Evolutionary conservation across 2,113 vertebrate genomes (phyloP).

Genomic region (Sphaerodactylus townsendi): DNA sequence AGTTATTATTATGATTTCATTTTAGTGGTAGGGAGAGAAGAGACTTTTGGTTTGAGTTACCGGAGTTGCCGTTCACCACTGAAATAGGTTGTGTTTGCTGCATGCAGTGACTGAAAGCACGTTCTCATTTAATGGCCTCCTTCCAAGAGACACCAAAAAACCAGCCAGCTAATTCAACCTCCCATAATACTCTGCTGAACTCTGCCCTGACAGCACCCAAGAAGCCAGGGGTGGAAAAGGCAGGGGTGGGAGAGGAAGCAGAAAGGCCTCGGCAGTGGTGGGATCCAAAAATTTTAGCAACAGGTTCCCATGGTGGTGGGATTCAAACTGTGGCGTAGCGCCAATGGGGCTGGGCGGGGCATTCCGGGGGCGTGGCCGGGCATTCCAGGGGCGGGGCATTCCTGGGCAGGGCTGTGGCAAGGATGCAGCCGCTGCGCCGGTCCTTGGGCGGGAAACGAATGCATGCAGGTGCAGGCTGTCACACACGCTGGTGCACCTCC

Average conservation of each 20-base stretch:
- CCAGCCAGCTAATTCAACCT: slow-evolving; percentile 51
- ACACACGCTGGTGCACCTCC: no score
- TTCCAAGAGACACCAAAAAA: slow-evolving; percentile 35
- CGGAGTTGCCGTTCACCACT: background rate
- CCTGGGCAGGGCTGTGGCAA: no score
- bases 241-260: rapidly evolving
- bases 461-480: no score
- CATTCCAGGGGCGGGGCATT: no score
- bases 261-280: no score
- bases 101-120: background rate
- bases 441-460: no score
- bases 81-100: background rate
- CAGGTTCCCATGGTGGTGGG: no score
- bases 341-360: no score
- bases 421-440: no score
- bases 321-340: no score
- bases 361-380: no score
- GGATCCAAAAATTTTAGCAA: no score
- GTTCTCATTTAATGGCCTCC: rapidly evolving
- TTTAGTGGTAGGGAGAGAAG: background rate
- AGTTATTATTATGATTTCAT: background rate
- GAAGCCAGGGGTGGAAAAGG: rapidly evolving
- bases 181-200: slow-evolving; percentile 28
- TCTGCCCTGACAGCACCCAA: rapidly evolving
- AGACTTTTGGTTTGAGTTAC: background rate